Conservation (phyloP, 2,888 invertebrate species). For the Lasius fuliginosus region DNA sequence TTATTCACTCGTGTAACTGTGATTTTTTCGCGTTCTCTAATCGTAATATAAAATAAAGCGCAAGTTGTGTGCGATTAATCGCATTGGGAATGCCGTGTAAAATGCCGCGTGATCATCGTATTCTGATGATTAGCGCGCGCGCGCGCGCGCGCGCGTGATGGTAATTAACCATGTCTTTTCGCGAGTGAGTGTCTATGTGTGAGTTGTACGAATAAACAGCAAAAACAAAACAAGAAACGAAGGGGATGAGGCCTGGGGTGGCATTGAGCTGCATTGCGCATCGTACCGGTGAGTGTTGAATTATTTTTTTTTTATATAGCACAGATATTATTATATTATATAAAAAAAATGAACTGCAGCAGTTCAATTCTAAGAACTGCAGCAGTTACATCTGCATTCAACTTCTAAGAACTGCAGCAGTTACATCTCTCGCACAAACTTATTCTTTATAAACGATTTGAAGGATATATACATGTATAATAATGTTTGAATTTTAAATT, state of each 20-base stretch:
- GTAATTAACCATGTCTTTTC: background rate
- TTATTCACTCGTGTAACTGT: background rate
- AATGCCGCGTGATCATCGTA: background rate
- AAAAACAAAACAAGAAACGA: background rate
- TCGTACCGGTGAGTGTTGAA: background rate
- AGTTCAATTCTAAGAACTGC: too few species aligned
- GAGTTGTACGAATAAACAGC: background rate
- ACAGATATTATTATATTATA: background rate
- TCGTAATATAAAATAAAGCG: background rate
- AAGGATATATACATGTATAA: background rate
- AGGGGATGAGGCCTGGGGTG: background rate
- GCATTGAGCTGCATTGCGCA: background rate
- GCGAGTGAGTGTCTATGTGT: background rate
- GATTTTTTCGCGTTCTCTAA: background rate
- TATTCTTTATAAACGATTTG: background rate
- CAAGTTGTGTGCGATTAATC: background rate
- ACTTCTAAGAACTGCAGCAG: background rate
- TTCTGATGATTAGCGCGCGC: background rate
- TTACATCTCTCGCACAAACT: background rate
- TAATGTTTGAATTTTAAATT: background rate
- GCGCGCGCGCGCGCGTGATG: background rate
- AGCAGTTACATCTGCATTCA: background rate
- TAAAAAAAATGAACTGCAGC: background rate
- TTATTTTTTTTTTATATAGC: background rate
- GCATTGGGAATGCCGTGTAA: background rate